Base-by-base conservation (phyloP, 2,113 vertebrate species). In the Agapornis roseicollis region DNA sequence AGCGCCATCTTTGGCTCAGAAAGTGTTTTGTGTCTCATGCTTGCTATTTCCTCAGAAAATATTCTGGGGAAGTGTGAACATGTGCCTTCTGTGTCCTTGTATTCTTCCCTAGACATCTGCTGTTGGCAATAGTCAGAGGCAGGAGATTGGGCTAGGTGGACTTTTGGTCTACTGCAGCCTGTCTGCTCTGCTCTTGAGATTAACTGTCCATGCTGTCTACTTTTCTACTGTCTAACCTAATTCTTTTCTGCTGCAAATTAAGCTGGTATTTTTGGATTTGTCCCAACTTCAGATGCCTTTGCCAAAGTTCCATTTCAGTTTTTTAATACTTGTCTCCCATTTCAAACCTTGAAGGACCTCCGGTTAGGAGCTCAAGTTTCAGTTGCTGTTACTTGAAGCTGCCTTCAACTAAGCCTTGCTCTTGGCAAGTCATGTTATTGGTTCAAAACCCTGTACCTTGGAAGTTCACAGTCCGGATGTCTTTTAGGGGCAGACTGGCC, bases 171-270 rank as follows among this genome's bases (percentile, higher is more conserved):
- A 28, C 53, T 19, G 33, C 65, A 74, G 42, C 35, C 52, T 89
- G 65, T 87, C 69, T 84, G 80, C 24, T 87, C 69, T 84, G 80
- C 24, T 89, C 19, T 78, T 73, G 55, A 81, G 50, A 92, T 91
- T 89, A 87, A 69, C 65, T 84, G 15, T 78, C 69, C 16, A 29
- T 46, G 39, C 60, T 84, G 20, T 58, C 80, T 92, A 20, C 55
- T 71, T 89, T 91, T 84, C 60, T 87, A 11, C 60, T 64, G 41
- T 84, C 50, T 92, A 90, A 94, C 60, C 80, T 92, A 28, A 0
- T 92, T 93, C 85, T 84, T 82, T 90, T 41, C 72, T 87, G 15
- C 84, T 92, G 73, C 73, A 93, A 74, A 94, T 95, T 84, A 84
- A 90, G 17, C 78, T 89, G 87, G 11, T 84, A 63, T 81, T 84